Conservation (phyloP, 2,797 vertebrate species). For the Anniella stebbinsi region DNA sequence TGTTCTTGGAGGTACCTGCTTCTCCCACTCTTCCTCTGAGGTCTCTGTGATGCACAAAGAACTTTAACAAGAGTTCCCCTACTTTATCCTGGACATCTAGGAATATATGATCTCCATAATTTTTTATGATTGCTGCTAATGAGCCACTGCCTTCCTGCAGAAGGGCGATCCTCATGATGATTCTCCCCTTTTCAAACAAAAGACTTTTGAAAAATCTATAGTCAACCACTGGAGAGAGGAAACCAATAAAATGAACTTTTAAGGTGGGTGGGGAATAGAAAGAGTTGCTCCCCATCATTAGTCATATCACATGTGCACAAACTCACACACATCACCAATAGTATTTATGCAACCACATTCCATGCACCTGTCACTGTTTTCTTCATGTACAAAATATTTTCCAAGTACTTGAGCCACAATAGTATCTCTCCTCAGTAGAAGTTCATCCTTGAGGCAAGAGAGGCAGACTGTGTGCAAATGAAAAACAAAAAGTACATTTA, state of each 20-base stretch:
- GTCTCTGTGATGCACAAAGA: not conserved
- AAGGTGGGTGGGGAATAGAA: not conserved
- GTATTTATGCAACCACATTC: not conserved
- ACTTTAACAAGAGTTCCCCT: not conserved
- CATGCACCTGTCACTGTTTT: not conserved
- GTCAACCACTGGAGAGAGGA: not conserved
- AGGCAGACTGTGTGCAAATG: not conserved
- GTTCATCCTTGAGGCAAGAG: not conserved
- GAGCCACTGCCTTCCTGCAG: not conserved
- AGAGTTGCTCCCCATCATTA: not conserved
- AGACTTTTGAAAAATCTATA: not conserved
- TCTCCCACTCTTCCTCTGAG: not conserved
- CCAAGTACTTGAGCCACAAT: not conserved
- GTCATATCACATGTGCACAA: not conserved
- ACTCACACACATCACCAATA: not conserved
- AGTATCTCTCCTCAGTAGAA: not conserved
- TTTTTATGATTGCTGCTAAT: not conserved
- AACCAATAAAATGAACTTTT: not conserved
- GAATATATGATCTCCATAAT: not conserved
- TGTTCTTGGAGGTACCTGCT: not conserved
- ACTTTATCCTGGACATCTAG: not conserved
- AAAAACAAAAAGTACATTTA: conserved; percentile 11
- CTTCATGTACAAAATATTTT: not conserved
- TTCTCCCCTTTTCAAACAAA: not conserved
- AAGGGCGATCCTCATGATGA: not conserved